Base-by-base conservation (phyloP, 2,888 invertebrate species). In the Drosophila trichaetosa region DNA sequence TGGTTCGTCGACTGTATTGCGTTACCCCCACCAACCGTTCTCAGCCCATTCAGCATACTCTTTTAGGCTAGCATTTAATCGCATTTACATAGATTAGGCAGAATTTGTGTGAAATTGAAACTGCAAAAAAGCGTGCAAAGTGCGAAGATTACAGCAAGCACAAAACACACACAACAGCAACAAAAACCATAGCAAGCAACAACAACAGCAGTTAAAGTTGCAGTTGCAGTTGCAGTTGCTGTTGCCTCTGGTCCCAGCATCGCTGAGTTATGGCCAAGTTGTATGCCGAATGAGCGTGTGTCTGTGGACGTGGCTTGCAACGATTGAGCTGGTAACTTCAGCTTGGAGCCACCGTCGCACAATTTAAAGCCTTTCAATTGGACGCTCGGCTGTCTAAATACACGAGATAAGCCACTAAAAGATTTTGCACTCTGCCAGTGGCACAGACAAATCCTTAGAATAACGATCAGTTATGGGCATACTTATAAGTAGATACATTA, bases 51-150 rank as follows among this genome's bases (percentile, higher is more conserved):
- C 63, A 8, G 29, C 42, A 38, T 29, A 38, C 58, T 58, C 71
- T 76, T 79, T 89, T 85, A 69, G 83, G 84, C 81, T 83, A 89
- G 83, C 90, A 87, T 82, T 87, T 90, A 90, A 90, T 87, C 89
- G 84, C 90, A 90, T 90, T 87, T 90, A 88, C 86, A 86, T 90
- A 87, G 87, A 87, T 87, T 87, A 87, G 89, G 89, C 87, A 83
- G 87, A 87, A 90, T 90, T 87, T 89, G 90, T 86, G 90, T 86
- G 86, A 86, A 86, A 90, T 86, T 88, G 90, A 86, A 86, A 86
- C 88, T 80, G 86, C 67, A 72, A 69, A 89, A 75, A 74, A 81
- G 84, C 87, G 83, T 84, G 84, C 82, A 84, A 83, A 86, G 87
- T 88, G 89, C 79, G 81, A 80, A 86, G 81, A 83, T 86, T 83